These are phyloP conservation scores for Prinia subflava DNA, from an alignment of 2,113 vertebrate genomes.

Conservation along the genomic window DNA sequence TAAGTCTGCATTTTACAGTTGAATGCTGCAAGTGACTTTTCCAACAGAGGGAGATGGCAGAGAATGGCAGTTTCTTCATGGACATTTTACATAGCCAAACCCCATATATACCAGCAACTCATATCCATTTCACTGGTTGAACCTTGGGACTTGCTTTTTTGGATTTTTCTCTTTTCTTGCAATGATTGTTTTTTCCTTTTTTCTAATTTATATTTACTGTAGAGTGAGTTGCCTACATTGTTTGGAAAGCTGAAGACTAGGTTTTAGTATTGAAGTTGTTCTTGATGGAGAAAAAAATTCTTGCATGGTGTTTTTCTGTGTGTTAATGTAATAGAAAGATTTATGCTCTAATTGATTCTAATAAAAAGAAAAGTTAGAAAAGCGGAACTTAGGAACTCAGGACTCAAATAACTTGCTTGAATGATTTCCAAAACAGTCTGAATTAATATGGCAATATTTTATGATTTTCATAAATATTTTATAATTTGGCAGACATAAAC, in stretches of 20 bases:
- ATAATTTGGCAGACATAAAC: neutral
- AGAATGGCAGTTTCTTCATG: neutral
- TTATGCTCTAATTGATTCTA: neutral
- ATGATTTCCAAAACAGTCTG: neutral
- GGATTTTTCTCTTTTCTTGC: neutral
- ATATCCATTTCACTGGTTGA: neutral
- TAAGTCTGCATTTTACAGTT: neutral
- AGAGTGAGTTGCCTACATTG: neutral
- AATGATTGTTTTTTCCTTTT: neutral
- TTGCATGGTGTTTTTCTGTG: neutral
- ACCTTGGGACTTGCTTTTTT: neutral
- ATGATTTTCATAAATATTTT: neutral
- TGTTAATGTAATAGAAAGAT: neutral
- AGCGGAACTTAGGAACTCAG: neutral
- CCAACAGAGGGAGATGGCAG: neutral
- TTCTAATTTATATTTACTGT: neutral
- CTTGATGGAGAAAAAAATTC: neutral
- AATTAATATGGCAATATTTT: neutral
- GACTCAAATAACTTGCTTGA: neutral
- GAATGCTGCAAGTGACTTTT: neutral
- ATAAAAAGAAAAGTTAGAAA: neutral
- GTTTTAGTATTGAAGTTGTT: neutral
- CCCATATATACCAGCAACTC: neutral
- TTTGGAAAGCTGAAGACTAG: neutral
- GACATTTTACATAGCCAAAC: neutral